These are phyloP conservation scores for Amniataba percoides DNA, from an alignment of 2,797 vertebrate species.

Conservation along the genomic window DNA sequence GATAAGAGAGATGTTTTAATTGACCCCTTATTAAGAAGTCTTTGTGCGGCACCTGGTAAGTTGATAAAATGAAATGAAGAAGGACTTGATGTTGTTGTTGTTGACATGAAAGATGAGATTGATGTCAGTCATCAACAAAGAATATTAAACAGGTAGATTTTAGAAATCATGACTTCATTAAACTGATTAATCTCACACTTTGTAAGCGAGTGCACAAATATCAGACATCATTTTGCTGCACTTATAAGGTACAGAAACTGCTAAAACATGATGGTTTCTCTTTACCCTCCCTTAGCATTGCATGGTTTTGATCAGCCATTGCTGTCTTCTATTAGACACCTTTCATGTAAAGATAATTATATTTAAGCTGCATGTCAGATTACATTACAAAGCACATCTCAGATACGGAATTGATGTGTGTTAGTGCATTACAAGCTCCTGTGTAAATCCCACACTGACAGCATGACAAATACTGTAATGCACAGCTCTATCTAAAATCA, in stretches of 20 bases:
- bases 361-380: neutral
- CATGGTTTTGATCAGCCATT: neutral
- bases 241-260: neutral
- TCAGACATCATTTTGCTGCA: neutral
- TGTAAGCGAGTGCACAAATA: neutral
- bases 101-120: neutral
- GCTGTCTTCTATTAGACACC: neutral
- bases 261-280: neutral
- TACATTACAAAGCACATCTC: constrained; percentile 1
- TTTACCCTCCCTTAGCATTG: neutral
- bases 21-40: neutral
- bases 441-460: neutral
- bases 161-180: neutral
- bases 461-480: neutral
- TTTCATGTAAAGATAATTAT: neutral
- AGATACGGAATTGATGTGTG: constrained; percentile 1
- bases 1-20: no score
- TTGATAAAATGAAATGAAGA: neutral
- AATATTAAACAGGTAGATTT: neutral
- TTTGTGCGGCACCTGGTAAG: neutral
- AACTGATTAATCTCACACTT: neutral
- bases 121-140: neutral
- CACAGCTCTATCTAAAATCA: constrained; percentile 15
- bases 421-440: neutral
- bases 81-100: neutral